Evolutionary conservation across 2,888 invertebrate genomes (phyloP), one percentile per base, ranked within the genome.

Genomic region (Actias luna): DNA sequence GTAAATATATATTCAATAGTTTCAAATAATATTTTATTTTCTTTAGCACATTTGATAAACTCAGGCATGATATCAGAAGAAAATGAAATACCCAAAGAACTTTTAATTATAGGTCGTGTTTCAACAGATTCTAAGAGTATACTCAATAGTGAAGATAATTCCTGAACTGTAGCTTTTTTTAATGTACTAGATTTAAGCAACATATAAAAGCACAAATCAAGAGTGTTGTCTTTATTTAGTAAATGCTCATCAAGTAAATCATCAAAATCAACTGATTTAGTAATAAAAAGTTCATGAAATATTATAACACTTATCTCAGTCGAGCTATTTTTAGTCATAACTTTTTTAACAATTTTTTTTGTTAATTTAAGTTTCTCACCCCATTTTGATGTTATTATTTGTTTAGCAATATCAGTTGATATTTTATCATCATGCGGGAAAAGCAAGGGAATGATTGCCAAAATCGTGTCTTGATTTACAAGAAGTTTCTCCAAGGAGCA

Each of bases 371-470:
- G 83, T 68, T 82, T 88, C 60, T 77, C 80, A 5, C 88, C 90
- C 80, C 94, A 84, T 22, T 84, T 72, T 0, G 89, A 90, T 59
- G 76, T 78, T 31, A 92, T 70, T 63, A 93, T 85, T 33, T 83
- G 70, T 77, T 80, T 83, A 10, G 92, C 77, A 0, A 85, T 67
- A 64, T 80, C 68, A 35, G 82, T 79, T 22, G 83, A n/a, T n/a
- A n/a, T 77, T 60, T 84, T 76, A 65, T 77, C 64, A 70, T 92
- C 85, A 58, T 80, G 74, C 0, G 95, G 95, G 69, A 96, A 94
- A 7, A 96, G 77, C 75, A 94, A 94, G 14, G 96, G 95, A 33
- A 95, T 79, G 27, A 95, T 82, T 0, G 93, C 88, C 39, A 95
- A 78, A 59, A 95, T 91, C 5, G 94, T 92, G 66, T 93, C 89